phyloP scores from a whole-genome alignment of 2,888 invertebrate genomes.

The Arge pagana region DNA sequence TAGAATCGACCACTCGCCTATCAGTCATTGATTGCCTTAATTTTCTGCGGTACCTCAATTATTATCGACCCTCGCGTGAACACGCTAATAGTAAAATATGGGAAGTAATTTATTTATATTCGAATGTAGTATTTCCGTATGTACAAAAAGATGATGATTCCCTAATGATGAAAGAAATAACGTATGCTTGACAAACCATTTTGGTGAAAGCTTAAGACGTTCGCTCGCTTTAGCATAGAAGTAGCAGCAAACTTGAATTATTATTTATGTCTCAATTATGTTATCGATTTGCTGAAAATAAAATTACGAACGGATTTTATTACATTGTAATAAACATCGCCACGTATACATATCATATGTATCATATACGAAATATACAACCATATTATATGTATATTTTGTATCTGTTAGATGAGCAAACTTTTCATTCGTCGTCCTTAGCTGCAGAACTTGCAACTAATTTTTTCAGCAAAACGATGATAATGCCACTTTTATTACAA shows the following conservation, averaged over 20 bases:
- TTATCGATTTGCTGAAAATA: constrained; percentile 12
- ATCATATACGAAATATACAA: not conserved
- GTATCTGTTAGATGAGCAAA: not conserved
- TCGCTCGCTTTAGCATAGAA: constrained; percentile 1
- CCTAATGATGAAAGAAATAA: constrained; percentile 3
- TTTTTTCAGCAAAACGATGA: constrained; percentile 17
- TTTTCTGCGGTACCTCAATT: too few species aligned
- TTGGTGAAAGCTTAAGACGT: constrained; percentile 3
- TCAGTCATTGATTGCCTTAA: too few species aligned
- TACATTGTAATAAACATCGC: not conserved
- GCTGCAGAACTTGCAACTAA: not conserved
- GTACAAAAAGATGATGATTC: constrained; percentile 7
- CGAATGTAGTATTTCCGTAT: constrained; percentile 4
- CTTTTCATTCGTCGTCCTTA: constrained; percentile 2
- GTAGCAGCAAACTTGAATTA: constrained; percentile 1
- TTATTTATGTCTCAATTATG: constrained; percentile 1
- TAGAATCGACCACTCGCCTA: too few species aligned
- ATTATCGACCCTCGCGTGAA: too few species aligned
- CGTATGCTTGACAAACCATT: not conserved
- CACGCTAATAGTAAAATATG: too few species aligned
- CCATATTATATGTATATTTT: not conserved
- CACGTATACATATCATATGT: constrained; percentile 11
- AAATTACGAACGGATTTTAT: too few species aligned
- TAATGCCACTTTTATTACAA: constrained; percentile 2
- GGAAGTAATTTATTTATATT: too few species aligned